Evolutionary conservation across 2,797 vertebrate species (phyloP).

Genomic region (Phaenicophaeus curvirostris): DNA sequence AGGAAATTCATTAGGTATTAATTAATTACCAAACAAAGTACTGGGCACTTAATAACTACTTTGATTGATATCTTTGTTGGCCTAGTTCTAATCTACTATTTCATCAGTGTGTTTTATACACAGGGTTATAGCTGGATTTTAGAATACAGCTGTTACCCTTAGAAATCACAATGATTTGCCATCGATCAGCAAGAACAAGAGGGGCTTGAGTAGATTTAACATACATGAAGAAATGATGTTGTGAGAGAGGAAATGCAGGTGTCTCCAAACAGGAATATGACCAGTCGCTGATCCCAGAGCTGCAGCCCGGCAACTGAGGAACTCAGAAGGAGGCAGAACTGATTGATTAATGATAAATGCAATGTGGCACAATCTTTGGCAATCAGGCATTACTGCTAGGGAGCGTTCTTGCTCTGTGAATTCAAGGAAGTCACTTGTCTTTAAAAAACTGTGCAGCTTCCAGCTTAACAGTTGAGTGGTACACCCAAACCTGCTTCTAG

Average conservation of each 20-base stretch:
- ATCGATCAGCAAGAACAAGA: neutral
- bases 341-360: too few relatives aligned
- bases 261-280: accelerated
- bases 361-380: neutral
- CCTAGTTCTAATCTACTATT: neutral
- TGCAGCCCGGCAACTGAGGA: neutral
- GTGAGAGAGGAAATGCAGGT: accelerated
- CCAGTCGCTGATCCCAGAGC: neutral
- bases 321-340: neutral
- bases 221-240: accelerated
- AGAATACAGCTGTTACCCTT: neutral
- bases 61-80: constrained; percentile 11
- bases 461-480: neutral
- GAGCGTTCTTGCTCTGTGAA: neutral
- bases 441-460: neutral
- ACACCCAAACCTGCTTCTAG: neutral
- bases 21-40: constrained; percentile 55
- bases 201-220: neutral
- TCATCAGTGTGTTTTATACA: neutral
- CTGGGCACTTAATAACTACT: constrained; percentile 35
- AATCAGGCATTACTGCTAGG: neutral
- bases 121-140: neutral
- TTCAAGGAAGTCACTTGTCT: neutral
- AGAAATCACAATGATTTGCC: neutral
- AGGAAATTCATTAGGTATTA: constrained; percentile 59